Conservation (phyloP, 1,140 invertebrate species). For the Caenorhabditis remanei region DNA sequence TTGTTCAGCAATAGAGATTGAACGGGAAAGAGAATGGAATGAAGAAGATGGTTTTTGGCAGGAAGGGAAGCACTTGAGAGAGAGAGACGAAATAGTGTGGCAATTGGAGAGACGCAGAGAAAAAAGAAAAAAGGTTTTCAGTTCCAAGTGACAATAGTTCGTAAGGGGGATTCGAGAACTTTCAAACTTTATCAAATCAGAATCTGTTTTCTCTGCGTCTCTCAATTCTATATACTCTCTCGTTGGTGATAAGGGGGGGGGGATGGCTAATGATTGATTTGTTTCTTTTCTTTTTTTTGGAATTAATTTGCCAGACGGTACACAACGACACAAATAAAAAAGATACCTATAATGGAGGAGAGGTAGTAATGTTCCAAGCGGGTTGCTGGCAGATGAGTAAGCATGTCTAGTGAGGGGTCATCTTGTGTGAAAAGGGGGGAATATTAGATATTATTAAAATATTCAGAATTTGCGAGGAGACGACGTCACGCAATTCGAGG, state of each 20-base stretch:
- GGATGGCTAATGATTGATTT: slow-evolving; percentile 9
- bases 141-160: too few species aligned
- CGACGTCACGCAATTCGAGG: slow-evolving; percentile 36
- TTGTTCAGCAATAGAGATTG: slow-evolving; percentile 54
- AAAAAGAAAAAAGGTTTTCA: not conserved
- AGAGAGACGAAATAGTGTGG: too few species aligned
- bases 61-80: slow-evolving; percentile 34
- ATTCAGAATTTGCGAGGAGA: slow-evolving; percentile 31
- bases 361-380: slow-evolving; percentile 37
- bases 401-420: not conserved
- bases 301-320: not conserved
- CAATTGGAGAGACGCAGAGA: not conserved
- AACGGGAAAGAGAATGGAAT: not conserved
- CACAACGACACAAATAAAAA: not conserved
- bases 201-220: slow-evolving; percentile 7
- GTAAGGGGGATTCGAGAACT: too few species aligned
- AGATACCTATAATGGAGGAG: slow-evolving; percentile 22
- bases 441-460: not conserved
- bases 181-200: slow-evolving; percentile 34
- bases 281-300: slow-evolving; percentile 3
- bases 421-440: not conserved
- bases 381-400: slow-evolving; percentile 37
- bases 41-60: not conserved
- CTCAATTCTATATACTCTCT: not conserved
- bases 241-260: not conserved